Evolutionary conservation across 2,113 vertebrate species (phyloP).

Genomic region (Mastomys natalensis): DNA sequence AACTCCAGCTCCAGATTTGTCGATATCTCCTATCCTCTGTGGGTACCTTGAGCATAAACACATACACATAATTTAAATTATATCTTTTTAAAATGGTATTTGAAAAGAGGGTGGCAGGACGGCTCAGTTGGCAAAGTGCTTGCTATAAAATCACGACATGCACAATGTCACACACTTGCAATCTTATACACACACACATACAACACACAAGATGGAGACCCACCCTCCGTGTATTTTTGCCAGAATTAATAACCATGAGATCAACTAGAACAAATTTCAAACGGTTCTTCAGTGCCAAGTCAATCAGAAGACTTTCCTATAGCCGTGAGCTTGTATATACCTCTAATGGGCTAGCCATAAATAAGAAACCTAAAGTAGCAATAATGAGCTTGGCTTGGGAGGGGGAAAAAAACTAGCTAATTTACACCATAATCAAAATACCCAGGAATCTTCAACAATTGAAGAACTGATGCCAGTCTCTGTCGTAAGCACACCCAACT

Average conservation of each 20-base stretch:
- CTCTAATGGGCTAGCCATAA: conserved; percentile 71
- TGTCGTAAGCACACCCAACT: conserved; percentile 57
- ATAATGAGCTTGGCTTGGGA: conserved; percentile 60
- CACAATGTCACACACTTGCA: no score
- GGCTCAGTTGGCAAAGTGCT: neutral
- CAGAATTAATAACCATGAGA: conserved; percentile 30
- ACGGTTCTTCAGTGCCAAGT: conserved; percentile 34
- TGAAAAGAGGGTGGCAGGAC: neutral
- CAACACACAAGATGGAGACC: neutral
- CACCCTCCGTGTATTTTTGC: neutral
- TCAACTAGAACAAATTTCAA: conserved; percentile 1
- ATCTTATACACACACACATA: neutral
- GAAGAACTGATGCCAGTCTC: conserved; percentile 67
- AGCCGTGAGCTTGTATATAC: conserved; percentile 41
- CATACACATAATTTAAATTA: neutral
- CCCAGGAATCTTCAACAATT: conserved; percentile 71
- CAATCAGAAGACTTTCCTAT: conserved; percentile 64
- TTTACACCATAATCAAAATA: conserved; percentile 74
- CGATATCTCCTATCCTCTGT: neutral
- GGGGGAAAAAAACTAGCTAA: conserved; percentile 70
- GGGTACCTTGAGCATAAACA: neutral
- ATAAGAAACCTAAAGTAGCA: conserved; percentile 73
- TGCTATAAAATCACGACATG: neutral
- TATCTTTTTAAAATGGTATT: neutral
- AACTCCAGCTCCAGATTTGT: neutral